Conservation (phyloP, 2,888 invertebrate species). For the Caenorhabditis wallacei region DNA sequence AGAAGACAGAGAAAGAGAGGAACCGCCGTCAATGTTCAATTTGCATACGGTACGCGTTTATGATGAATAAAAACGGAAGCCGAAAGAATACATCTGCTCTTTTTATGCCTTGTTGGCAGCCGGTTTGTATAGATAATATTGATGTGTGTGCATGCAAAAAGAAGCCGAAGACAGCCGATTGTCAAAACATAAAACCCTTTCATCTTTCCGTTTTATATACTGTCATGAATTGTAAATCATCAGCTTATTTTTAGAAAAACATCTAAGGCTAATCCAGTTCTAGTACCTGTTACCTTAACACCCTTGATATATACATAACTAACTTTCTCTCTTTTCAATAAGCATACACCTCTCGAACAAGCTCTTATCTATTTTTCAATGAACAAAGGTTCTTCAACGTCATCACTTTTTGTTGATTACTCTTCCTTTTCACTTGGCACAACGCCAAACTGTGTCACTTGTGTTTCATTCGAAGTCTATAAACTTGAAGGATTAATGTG, state of each 20-base stretch:
- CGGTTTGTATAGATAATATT: slow-evolving; percentile 64
- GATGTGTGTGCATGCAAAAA: slow-evolving; percentile 54
- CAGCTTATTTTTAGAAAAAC: slow-evolving; percentile 10
- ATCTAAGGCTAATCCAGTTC: neutral
- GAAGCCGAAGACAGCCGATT: slow-evolving; percentile 43
- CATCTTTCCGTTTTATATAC: slow-evolving; percentile 32
- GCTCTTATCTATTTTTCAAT: slow-evolving; percentile 10
- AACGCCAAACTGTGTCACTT: slow-evolving; percentile 45
- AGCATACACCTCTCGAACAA: neutral
- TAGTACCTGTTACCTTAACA: slow-evolving; percentile 38
- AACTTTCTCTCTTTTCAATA: slow-evolving; percentile 1
- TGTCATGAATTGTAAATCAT: neutral
- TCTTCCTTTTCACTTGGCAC: slow-evolving; percentile 26
- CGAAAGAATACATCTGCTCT: slow-evolving; percentile 59
- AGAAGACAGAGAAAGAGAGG: neutral
- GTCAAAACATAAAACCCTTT: slow-evolving; percentile 38
- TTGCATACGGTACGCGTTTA: slow-evolving; percentile 56
- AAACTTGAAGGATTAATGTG: slow-evolving; percentile 55
- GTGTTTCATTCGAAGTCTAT: slow-evolving; percentile 34
- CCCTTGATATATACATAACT: neutral
- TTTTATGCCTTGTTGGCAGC: slow-evolving; percentile 56
- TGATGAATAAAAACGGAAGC: slow-evolving; percentile 63
- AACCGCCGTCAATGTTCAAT: slow-evolving; percentile 28
- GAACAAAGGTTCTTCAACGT: slow-evolving; percentile 60
- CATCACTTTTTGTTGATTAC: slow-evolving; percentile 30